These are phyloP conservation scores for Rhinoraja longicauda DNA, from an alignment of 2,797 vertebrate genomes.

Conservation along the genomic window DNA sequence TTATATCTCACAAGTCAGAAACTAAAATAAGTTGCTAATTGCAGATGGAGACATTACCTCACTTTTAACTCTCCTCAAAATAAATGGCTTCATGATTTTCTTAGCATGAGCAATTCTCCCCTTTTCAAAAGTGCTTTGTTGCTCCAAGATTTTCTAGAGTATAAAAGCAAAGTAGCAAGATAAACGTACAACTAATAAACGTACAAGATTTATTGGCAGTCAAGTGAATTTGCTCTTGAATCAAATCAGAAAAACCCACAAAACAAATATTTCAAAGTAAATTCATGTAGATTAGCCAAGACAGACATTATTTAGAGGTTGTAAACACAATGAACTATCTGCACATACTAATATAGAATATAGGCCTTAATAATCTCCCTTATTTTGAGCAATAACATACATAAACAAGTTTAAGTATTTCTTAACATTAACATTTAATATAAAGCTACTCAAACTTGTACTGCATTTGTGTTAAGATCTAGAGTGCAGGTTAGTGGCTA, in stretches of 20 bases:
- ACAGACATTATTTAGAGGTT: not conserved
- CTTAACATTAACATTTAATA: not conserved
- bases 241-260: not conserved
- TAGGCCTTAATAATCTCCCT: not conserved
- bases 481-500: not conserved
- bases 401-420: not conserved
- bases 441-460: not conserved
- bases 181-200: no score
- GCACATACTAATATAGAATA: not conserved
- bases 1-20: not conserved
- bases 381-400: not conserved
- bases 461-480: not conserved
- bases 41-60: constrained; percentile 63
- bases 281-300: no score
- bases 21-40: not conserved
- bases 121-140: constrained; percentile 83
- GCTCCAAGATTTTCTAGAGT: constrained; percentile 78
- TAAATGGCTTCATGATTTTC: constrained; percentile 96
- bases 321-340: not conserved
- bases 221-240: not conserved
- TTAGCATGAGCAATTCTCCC: constrained; percentile 81
- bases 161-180: constrained; percentile 43
- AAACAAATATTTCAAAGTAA: not conserved
- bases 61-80: constrained; percentile 85
- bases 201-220: not conserved